A percentile compares a stretch with the other conserved stretches of the same genome.
These are phyloP conservation scores for Drosophila prosaltans DNA, from an alignment of 1,140 invertebrate genomes.

Conservation along the genomic window DNA sequence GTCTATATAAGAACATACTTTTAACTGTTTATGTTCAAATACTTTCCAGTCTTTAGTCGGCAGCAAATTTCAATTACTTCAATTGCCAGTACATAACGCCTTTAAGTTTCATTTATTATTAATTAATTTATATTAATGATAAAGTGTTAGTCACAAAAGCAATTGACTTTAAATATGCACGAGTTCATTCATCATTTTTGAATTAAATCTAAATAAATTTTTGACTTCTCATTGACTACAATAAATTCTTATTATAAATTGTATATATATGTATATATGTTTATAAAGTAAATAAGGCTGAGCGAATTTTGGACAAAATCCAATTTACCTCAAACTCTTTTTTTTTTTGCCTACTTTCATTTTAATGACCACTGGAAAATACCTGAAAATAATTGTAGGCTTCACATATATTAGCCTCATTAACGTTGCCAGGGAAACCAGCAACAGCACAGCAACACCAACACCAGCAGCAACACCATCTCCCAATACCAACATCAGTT, in stretches of 20 bases:
- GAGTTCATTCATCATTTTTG: constrained; percentile 15
- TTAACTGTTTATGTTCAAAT: too few relatives aligned
- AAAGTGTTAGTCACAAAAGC: not conserved
- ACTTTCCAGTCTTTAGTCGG: too few relatives aligned
- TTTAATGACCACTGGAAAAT: constrained; percentile 19
- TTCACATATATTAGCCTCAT: constrained; percentile 40
- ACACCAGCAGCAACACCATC: constrained; percentile 11
- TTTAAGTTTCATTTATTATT: too few relatives aligned
- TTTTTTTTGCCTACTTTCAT: constrained; percentile 11
- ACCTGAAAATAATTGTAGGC: constrained; percentile 16
- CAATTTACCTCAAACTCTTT: constrained; percentile 27
- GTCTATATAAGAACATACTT: too few relatives aligned
- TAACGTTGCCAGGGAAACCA: constrained; percentile 40
- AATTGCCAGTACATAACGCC: too few relatives aligned
- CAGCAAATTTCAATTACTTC: too few relatives aligned
- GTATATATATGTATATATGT: constrained; percentile 3
- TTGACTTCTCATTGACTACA: constrained; percentile 31
- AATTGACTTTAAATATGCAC: constrained; percentile 7
- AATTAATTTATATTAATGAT: too few relatives aligned
- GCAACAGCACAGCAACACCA: constrained; percentile 24
- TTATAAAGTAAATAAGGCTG: not conserved
- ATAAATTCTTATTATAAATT: constrained; percentile 12
- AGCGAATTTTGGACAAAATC: constrained; percentile 22
- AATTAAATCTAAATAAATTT: not conserved
- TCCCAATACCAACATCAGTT: constrained; percentile 16